Base-by-base conservation (phyloP, 2,113 vertebrate species). In the Leucosticte australis region DNA sequence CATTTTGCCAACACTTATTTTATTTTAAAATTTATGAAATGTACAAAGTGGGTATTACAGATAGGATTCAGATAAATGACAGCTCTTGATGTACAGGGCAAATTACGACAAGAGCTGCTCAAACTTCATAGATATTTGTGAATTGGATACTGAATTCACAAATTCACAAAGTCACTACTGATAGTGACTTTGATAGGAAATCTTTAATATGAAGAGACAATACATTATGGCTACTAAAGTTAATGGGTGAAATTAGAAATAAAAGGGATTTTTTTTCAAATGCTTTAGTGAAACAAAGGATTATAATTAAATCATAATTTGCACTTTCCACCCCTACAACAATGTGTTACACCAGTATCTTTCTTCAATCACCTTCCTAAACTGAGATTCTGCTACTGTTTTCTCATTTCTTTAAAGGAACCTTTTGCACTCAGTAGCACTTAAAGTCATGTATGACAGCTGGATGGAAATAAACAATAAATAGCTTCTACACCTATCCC, bases 401-500 rank as follows among this genome's bases (percentile, higher is more conserved):
- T 92, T 87, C 59, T 86, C 26, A 68, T 56, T 57, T 80, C 57
- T 80, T 85, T 79, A 95, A 85, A 90, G 55, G 19, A 90, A 73
- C 52, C 62, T 94, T 65, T 89, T 83, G 46, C 55, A 60, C 52
- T 95, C 69, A 62, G 49, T 89, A 79, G 87, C 73, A 26, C 18
- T 89, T 85, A 44, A 87, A 96, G 64, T 91, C 84, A 95, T 69
- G 89, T 97, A 94, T 56, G 62, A 89, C 64, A 95, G 88, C 57
- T 97, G 93, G 95, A 98, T 97, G 96, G 95, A 98, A 98, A 98
- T 91, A 98, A 97, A 98, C 93, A 97, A 98, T 93, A 94, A 95
- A 97, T 97, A 98, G 97, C 94, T 97, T 98, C 97, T 98, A 97
- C 95, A 96, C 97, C 95, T 98, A 93, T 93, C 97, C 97, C 98